Base-by-base conservation (phyloP, 2,888 invertebrate species). In the Synanthedon myopaeformis region DNA sequence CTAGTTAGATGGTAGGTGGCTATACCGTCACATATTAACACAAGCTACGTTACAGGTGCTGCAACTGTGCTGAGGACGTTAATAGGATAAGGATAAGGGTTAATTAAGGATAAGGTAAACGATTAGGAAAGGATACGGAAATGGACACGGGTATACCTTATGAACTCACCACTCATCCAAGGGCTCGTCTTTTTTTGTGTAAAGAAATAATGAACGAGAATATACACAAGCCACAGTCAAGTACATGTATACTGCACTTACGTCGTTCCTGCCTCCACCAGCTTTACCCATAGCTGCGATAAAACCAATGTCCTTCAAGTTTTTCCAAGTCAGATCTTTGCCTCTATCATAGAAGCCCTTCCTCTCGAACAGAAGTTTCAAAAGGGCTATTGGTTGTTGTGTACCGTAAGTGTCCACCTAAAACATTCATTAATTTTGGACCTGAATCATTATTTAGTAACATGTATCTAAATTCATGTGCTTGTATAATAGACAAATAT, bases 251-350 rank as follows among this genome's bases (percentile, higher is more conserved):
- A 35, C 35, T 35, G 35, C 35, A 53, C 82, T 73, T 59, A 88
- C 88, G 66, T 94, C 94, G 70, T 96, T 96, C 60, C 96, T 90
- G 0, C 96, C 96, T 12, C 96, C 96, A 1, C 96, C 96, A 14
- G 96, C 93, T 64, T 93, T 92, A 3, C 95, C 95, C 95, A 96
- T 95, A 1, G 95, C 93, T 0, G 94, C 93, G 54, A 95, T 86
- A 70, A 93, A 96, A 35, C 91, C 92, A 52, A 95, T 91, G 69
- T 97, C 96, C 70, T 92, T 93, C 57, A 97, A 82, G 62, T 92
- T 91, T 76, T 95, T 97, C 96, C 97, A 96, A 74, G 91, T 94
- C 4, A 97, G 89, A 70, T 96, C 96, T 74, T 95, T 96, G 28
- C 93, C 95, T 53, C 96, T 88, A 76, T 96, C 96, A 72, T 96